A percentile compares a stretch with the other conserved stretches of the same genome.
These are phyloP conservation scores for Agrenia bidenticulata DNA, from an alignment of 2,888 invertebrate species.

Conservation along the genomic window DNA sequence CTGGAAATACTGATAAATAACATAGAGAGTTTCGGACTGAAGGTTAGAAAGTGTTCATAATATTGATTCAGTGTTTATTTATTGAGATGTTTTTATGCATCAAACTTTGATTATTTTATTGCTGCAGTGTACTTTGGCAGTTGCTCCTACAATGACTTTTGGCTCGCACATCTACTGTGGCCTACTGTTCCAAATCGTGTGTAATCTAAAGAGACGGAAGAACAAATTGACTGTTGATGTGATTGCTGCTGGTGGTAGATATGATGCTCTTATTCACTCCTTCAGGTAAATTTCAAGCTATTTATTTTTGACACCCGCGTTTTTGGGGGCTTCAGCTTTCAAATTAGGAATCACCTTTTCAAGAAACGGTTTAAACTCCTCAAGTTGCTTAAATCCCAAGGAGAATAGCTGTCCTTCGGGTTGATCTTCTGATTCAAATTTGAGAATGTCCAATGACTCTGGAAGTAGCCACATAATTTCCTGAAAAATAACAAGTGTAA, in stretches of 20 bases:
- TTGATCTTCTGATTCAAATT: conserved; percentile 51
- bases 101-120: conserved; percentile 17
- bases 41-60: conserved; percentile 59
- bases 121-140: conserved; percentile 61
- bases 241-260: conserved; percentile 85
- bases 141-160: conserved; percentile 65
- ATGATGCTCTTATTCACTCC: conserved; percentile 75
- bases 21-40: conserved; percentile 72
- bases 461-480: conserved; percentile 39
- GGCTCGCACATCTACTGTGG: conserved; percentile 68
- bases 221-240: conserved; percentile 64
- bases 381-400: conserved; percentile 39
- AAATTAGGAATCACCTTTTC: conserved; percentile 34
- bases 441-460: conserved; percentile 44
- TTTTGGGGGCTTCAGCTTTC: background rate
- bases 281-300: conserved; percentile 62
- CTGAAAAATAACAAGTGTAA: conserved; percentile 38
- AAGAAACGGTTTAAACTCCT: conserved; percentile 39
- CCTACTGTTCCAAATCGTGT: conserved; percentile 68
- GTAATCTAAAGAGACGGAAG: conserved; percentile 62
- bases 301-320: background rate
- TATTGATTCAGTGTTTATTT: background rate
- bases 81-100: conserved; percentile 13
- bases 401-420: conserved; percentile 40
- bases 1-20: conserved; percentile 71